Conservation (phyloP, 2,888 invertebrate genomes). For the Lasiommata megera region DNA sequence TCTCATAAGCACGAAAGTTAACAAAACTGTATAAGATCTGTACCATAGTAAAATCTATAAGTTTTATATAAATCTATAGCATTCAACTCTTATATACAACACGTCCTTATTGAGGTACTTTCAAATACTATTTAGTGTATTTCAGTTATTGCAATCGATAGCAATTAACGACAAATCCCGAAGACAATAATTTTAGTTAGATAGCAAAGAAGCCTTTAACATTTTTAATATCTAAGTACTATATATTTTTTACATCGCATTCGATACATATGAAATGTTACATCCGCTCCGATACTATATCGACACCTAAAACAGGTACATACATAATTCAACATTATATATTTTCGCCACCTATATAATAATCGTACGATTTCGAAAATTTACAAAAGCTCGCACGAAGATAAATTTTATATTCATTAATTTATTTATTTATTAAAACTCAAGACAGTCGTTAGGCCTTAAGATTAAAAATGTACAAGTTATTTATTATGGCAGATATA, state of each 20-base stretch:
- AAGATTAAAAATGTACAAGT: conserved; percentile 73
- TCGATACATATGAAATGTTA: conserved; percentile 5
- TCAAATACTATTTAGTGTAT: no score
- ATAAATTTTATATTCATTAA: conserved; percentile 35
- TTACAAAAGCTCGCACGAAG: conserved; percentile 48
- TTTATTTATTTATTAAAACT: conserved; percentile 56
- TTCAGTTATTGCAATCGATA: no score
- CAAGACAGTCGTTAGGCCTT: conserved; percentile 80
- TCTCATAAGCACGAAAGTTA: no score
- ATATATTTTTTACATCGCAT: not conserved
- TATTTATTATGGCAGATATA: conserved; percentile 80
- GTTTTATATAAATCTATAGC: no score
- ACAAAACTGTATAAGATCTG: no score
- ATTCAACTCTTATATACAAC: no score
- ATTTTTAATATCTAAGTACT: not conserved
- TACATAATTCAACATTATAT: conserved; percentile 45
- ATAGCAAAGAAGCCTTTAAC: not conserved
- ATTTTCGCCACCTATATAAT: conserved; percentile 14
- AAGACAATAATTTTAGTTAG: not conserved
- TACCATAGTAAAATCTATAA: no score
- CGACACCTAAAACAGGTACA: conserved; percentile 43
- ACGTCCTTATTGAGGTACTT: no score
- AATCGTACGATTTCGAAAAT: conserved; percentile 23
- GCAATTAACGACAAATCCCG: no score
- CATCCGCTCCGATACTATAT: conserved; percentile 30